Base-by-base conservation (phyloP, 2,888 invertebrate species). In the Nephrocerus scutellatus region DNA sequence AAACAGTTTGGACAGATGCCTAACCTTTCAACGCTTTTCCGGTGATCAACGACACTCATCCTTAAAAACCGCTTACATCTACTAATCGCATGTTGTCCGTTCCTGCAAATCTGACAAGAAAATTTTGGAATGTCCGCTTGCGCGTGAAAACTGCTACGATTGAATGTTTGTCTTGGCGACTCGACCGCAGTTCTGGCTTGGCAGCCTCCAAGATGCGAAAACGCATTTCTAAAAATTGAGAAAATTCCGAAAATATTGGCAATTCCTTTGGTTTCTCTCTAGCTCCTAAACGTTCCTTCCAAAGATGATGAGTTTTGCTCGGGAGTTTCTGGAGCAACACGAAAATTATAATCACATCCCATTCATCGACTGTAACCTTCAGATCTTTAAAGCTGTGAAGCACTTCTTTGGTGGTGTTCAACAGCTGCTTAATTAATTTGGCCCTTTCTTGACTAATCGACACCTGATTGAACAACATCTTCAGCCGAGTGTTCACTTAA, bases 401-500 rank as follows among this genome's bases (percentile, higher is more conserved):
- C n/a, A 37, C 30, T 30, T 32, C 30, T 7, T 22, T 30, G 1
- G 36, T 23, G 9, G 35, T 35, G 19, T 35, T 28, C 3, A 36
- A 8, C 13, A 36, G n/a, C 13, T 21, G 9, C 22, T 29, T 30
- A n/a, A 23, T n/a, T 2, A 6, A 7, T 9, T 29, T 5, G 2
- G 36, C 3, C 4, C 8, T 30, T 29, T 36, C 36, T 4, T 19
- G 14, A 4, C 3, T 12, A 16, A 35, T 28, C 8, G 21, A 6
- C n/a, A 13, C 3, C 12, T 36, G 36, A 29, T 29, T 22, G 8
- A 36, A 20, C 13, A 36, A 29, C 5, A 21, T 14, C 8, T 36
- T 36, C 8, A 29, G 28, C 4, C 29, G 28, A 6, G 36, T 36
- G 18, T 36, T 36, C 2, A 36, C 36, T n/a, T 29, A 22, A 12